Conservation (phyloP, 2,113 vertebrate genomes). For the Cheilinus undulatus region DNA sequence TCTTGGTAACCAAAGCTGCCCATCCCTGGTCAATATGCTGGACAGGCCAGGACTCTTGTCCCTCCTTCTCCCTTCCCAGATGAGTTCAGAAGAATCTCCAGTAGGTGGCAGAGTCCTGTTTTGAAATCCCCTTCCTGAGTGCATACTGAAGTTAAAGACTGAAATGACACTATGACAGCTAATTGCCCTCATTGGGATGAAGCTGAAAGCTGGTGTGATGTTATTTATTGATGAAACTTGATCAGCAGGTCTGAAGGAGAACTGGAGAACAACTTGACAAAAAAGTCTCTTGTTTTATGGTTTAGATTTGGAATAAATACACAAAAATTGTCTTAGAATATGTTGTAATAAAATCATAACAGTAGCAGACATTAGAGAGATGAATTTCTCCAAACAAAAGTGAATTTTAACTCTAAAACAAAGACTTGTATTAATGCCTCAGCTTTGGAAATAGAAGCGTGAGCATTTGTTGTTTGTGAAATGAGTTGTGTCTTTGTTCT, state of each 20-base stretch:
- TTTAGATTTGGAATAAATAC: slow-evolving; percentile 26
- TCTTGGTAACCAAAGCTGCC: too few species aligned
- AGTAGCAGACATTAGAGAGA: not conserved
- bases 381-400: slow-evolving; percentile 30
- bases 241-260: slow-evolving; percentile 57
- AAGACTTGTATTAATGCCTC: slow-evolving; percentile 21
- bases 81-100: slow-evolving; percentile 75
- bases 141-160: slow-evolving; percentile 70
- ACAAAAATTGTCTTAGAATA: slow-evolving; percentile 2
- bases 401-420: slow-evolving; percentile 23
- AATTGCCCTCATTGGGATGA: slow-evolving; percentile 77
- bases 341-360: slow-evolving; percentile 17
- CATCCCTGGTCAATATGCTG: not conserved
- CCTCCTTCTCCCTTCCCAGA: slow-evolving; percentile 19
- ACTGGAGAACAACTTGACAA: slow-evolving; percentile 54
- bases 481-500: slow-evolving; percentile 68
- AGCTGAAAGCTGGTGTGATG: slow-evolving; percentile 64
- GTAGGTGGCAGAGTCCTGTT: slow-evolving; percentile 85
- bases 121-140: slow-evolving; percentile 43
- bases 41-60: not conserved
- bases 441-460: slow-evolving; percentile 31
- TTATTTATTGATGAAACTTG: slow-evolving; percentile 69
- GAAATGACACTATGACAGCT: slow-evolving; percentile 80
- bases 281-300: slow-evolving; percentile 32
- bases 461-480: slow-evolving; percentile 70